A percentile compares a stretch with the other conserved stretches of the same genome.
These are phyloP conservation scores for Caenorhabditis drosophilae DNA, from an alignment of 2,888 invertebrate species.

Conservation along the genomic window DNA sequence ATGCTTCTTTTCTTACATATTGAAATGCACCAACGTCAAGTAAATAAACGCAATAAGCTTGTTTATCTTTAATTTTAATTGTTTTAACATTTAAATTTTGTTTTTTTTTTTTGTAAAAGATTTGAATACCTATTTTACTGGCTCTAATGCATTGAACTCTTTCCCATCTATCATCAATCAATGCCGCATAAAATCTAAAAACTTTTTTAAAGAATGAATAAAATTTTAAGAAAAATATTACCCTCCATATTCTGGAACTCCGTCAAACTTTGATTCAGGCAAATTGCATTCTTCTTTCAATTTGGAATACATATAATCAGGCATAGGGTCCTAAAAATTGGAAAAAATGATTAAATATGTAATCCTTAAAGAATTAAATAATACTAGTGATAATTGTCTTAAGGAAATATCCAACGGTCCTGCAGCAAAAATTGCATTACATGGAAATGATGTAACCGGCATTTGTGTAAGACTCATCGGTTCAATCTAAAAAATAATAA, in stretches of 20 bases:
- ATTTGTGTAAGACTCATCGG: slow-evolving; percentile 46
- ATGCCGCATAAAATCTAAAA: slow-evolving; percentile 51
- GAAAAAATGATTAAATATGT: not conserved
- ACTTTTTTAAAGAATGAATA: too few species aligned
- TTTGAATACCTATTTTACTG: slow-evolving; percentile 44
- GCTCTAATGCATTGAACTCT: slow-evolving; percentile 46
- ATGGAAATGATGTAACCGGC: slow-evolving; percentile 48
- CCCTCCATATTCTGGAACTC: slow-evolving; percentile 24
- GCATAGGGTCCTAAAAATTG: slow-evolving; percentile 53
- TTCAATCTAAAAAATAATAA: slow-evolving; percentile 31
- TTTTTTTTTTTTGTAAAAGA: not conserved
- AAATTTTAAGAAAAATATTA: too few species aligned
- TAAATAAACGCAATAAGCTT: slow-evolving; percentile 49
- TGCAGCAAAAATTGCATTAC: slow-evolving; percentile 53
- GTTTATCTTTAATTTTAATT: slow-evolving; percentile 32
- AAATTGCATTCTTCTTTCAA: slow-evolving; percentile 49
- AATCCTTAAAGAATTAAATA: too few species aligned
- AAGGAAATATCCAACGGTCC: slow-evolving; percentile 55
- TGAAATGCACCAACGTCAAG: slow-evolving; percentile 57
- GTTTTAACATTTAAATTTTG: slow-evolving; percentile 1
- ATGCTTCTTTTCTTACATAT: slow-evolving; percentile 45
- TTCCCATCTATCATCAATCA: slow-evolving; percentile 51
- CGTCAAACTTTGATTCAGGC: slow-evolving; percentile 28
- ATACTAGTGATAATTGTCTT: slow-evolving; percentile 47
- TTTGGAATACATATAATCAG: slow-evolving; percentile 57